A percentile compares a stretch with the other conserved stretches of the same genome.
phyloP scores from a whole-genome alignment of 2,113 vertebrate species.

The Callorhinus ursinus region DNA sequence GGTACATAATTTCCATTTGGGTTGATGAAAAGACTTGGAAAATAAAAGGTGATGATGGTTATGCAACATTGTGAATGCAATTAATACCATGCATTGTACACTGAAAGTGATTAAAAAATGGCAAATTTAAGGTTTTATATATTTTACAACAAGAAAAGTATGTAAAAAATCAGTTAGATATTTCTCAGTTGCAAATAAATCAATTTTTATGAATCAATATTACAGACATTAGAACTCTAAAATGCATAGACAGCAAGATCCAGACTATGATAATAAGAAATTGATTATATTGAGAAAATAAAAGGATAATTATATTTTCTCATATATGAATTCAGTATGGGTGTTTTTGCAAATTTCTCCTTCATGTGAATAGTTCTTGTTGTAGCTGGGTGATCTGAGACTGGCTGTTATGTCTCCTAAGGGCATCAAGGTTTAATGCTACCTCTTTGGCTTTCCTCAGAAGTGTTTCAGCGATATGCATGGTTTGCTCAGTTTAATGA shows the following conservation, averaged over 20 bases:
- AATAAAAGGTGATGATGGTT: neutral
- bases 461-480: neutral
- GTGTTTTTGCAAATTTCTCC: neutral
- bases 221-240: neutral
- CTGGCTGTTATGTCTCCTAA: neutral
- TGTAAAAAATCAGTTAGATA: neutral
- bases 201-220: neutral
- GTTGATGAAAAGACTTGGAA: neutral
- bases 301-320: neutral
- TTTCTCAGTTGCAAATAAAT: neutral
- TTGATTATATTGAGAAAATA: neutral
- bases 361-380: neutral
- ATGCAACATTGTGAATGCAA: neutral
- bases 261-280: neutral
- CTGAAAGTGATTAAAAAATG: neutral
- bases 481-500: slow-evolving; percentile 52
- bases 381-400: neutral
- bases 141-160: neutral
- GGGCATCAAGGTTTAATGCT: slow-evolving; percentile 33
- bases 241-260: neutral
- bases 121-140: neutral
- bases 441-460: neutral
- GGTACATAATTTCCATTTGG: neutral
- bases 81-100: neutral
- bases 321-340: neutral